Conservation (phyloP, 30 jellyfish, hydroid and myxozoan genomes). For the Pelagia noctiluca region DNA sequence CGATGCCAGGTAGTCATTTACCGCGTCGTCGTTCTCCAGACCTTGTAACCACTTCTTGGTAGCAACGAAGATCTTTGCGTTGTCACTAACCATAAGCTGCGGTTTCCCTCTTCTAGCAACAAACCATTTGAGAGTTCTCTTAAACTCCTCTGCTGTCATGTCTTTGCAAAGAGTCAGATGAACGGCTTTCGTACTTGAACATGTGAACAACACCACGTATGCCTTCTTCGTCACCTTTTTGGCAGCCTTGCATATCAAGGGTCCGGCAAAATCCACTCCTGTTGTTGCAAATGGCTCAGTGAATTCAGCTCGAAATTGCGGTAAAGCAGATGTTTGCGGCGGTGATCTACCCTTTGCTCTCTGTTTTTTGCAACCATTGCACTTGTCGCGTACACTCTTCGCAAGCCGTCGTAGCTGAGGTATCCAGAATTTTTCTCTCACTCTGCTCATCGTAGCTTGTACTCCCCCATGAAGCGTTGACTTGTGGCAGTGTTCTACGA, state of each 20-base stretch:
- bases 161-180: slow-evolving; percentile 50
- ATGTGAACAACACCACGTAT: slow-evolving; percentile 43
- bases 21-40: slow-evolving; percentile 42
- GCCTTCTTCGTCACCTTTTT: slow-evolving; percentile 23
- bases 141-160: slow-evolving; percentile 49
- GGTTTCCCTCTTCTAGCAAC: slow-evolving; percentile 61
- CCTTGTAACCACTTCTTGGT: slow-evolving; percentile 44
- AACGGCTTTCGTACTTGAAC: slow-evolving; percentile 35
- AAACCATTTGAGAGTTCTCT: slow-evolving; percentile 40
- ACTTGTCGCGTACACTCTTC: slow-evolving; percentile 15
- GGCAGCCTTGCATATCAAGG: slow-evolving; percentile 4
- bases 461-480: slow-evolving; percentile 57
- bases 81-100: slow-evolving; percentile 46
- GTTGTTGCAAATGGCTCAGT: slow-evolving; percentile 33
- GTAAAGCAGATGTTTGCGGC: background rate
- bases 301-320: slow-evolving; percentile 26
- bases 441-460: slow-evolving; percentile 36
- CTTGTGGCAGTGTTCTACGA: slow-evolving; percentile 23
- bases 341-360: background rate
- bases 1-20: slow-evolving; percentile 42
- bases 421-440: slow-evolving; percentile 41
- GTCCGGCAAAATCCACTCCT: slow-evolving; percentile 63
- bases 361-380: slow-evolving; percentile 50
- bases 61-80: slow-evolving; percentile 39
- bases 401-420: slow-evolving; percentile 51